Percentiles rank a stretch among this genome's conserved stretches.
Evolutionary conservation across 2,113 vertebrate species (phyloP).

Genomic region (Mustela nigripes): DNA sequence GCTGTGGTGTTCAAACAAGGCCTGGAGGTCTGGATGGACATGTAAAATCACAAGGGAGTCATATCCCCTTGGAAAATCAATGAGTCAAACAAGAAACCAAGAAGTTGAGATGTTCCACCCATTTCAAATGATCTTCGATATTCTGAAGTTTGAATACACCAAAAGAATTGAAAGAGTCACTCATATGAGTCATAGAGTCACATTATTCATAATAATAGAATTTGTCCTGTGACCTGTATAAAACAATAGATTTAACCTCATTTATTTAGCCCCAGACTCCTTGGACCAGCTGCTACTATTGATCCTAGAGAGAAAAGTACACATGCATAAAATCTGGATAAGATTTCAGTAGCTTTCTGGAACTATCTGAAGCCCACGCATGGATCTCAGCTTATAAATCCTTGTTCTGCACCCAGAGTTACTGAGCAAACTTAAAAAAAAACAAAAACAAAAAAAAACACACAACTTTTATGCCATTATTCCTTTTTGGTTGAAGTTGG

Average conservation of each 20-base stretch:
- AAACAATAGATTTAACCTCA: neutral
- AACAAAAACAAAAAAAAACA: no score
- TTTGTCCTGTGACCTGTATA: neutral
- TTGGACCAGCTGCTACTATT: neutral
- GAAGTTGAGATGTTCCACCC: neutral
- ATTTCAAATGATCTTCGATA: neutral
- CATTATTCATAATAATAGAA: neutral
- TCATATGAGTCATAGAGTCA: neutral
- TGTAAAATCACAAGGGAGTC: neutral
- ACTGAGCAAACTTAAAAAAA: neutral
- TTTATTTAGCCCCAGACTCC: neutral
- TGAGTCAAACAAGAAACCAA: neutral
- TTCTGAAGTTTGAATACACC: neutral
- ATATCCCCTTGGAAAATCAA: neutral
- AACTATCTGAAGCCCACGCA: neutral
- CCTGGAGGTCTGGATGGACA: neutral
- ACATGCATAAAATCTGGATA: neutral
- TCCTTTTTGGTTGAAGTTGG: neutral
- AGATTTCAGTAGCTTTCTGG: neutral
- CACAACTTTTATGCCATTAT: neutral
- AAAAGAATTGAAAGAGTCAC: neutral
- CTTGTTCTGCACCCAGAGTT: neutral
- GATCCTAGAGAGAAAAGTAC: neutral
- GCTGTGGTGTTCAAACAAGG: rapidly evolving
- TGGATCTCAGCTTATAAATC: neutral